Percentiles rank a stretch among this genome's conserved stretches.
These are phyloP conservation scores for Gymnosoma rotundatum DNA, from an alignment of 2,888 invertebrate species.

Conservation along the genomic window DNA sequence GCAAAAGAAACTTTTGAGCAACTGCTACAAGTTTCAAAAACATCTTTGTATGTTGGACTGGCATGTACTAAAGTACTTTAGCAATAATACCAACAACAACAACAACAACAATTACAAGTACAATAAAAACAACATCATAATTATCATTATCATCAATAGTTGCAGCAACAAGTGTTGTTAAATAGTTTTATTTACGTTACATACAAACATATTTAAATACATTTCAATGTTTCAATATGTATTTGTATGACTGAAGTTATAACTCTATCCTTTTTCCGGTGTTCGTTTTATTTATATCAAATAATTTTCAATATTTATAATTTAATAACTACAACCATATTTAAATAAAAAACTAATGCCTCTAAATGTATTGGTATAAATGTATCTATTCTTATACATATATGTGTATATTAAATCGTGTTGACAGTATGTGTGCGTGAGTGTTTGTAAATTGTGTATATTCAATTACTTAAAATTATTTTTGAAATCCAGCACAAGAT, in stretches of 20 bases:
- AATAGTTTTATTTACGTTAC: constrained; percentile 8
- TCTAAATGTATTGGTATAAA: constrained; percentile 12
- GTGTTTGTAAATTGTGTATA: constrained; percentile 14
- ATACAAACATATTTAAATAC: not conserved
- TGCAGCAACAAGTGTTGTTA: constrained; percentile 56
- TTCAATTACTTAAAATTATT: constrained; percentile 51
- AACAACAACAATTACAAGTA: constrained; percentile 18
- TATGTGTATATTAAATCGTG: too few relatives aligned
- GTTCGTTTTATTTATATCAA: constrained; percentile 3
- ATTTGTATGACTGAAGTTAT: not conserved
- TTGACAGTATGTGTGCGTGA: too few relatives aligned
- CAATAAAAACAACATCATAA: not conserved
- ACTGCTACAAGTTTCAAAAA: too few relatives aligned
- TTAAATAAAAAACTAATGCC: not conserved
- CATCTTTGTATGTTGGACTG: too few relatives aligned
- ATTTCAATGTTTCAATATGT: not conserved
- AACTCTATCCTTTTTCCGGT: not conserved
- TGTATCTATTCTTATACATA: not conserved
- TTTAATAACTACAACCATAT: constrained; percentile 23
- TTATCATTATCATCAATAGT: not conserved
- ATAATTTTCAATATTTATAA: constrained; percentile 42
- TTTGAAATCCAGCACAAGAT: constrained; percentile 39
- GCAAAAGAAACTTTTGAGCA: too few relatives aligned
- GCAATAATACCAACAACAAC: constrained; percentile 21
- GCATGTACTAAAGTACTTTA: not conserved